Evolutionary conservation across 2,797 vertebrate species (phyloP), one percentile per base, ranked within the genome.

Genomic region (Sebastes iracundus): DNA sequence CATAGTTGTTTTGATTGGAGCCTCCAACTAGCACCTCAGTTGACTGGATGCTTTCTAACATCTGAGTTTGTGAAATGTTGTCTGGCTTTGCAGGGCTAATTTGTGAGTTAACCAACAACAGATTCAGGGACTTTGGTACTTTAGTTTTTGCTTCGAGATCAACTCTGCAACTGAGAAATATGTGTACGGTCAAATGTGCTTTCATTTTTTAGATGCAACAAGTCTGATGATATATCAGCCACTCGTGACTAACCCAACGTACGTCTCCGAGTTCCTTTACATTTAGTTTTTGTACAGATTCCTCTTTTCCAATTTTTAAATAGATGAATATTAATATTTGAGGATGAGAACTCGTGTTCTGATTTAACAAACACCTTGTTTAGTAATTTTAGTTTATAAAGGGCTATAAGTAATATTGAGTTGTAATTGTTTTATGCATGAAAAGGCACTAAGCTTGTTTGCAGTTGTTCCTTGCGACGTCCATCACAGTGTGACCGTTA

Each of bases 401-500:
- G 35, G 16, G 20, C 59, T 42, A 22, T 2, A 33, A 59, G 25
- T 11, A 13, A n/a, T 1, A 53, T 18, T 18, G 22, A 32, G 22
- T 23, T 30, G 14, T 23, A 22, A 6, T 4, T 2, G 46, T 7
- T 53, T 32, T 5, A 6, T 38, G 38, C 23, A 3, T 23, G 55
- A 6, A 59, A 76, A 82, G 80, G 77, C 80, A 82, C 80, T 30
- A 3, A 23, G 14, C 66, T 22, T 1, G 10, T 66, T 35, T 25
- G 1, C 7, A 52, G 53, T 4, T 2, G 16, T 20, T 33, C 30
- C 18, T 10, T 8, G 23, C 23, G 7, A 49, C 23, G 20, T 42
- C 14, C 11, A 3, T 46, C 65, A 72, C 33, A 64, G 60, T 38
- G 25, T 27, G 3, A 60, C 14, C 5, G 20, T 25, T 13, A 6